These are phyloP conservation scores for Pedionomus torquatus DNA, from an alignment of 2,113 vertebrate species.

Conservation along the genomic window DNA sequence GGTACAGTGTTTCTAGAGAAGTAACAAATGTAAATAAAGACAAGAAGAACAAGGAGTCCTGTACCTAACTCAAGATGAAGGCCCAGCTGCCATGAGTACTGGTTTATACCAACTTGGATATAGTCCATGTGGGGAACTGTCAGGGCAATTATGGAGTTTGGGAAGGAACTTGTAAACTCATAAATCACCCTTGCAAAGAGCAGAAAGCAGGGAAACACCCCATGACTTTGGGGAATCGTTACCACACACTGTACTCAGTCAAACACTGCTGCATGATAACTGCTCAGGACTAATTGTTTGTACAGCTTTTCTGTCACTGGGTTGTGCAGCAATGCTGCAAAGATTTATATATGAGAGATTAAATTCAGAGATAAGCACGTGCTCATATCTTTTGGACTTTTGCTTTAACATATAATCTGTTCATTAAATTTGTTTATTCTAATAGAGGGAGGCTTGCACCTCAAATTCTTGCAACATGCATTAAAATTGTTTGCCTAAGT, in stretches of 20 bases:
- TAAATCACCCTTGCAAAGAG: constrained; percentile 35
- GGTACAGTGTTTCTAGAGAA: not conserved
- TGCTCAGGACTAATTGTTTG: not conserved
- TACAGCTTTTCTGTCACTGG: not conserved
- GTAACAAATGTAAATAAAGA: constrained; percentile 4
- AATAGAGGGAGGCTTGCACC: accelerated
- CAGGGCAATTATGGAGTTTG: not conserved
- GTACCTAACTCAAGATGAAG: not conserved
- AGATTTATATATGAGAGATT: not conserved
- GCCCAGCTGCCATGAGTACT: not conserved
- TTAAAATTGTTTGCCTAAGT: not conserved
- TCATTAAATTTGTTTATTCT: not conserved
- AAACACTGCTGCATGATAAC: not conserved
- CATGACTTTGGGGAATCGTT: not conserved
- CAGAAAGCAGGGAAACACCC: constrained; percentile 31
- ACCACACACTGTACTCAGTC: not conserved
- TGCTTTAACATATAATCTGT: not conserved
- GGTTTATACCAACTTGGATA: constrained; percentile 7
- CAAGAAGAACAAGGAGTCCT: not conserved
- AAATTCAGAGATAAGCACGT: not conserved
- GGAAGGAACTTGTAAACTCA: constrained; percentile 43
- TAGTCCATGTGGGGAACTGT: constrained; percentile 10
- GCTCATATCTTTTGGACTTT: not conserved
- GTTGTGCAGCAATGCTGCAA: not conserved
- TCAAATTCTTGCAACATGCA: not conserved